Base-by-base conservation (phyloP, 2,888 invertebrate genomes). In the Neoitamus cyanurus region DNA sequence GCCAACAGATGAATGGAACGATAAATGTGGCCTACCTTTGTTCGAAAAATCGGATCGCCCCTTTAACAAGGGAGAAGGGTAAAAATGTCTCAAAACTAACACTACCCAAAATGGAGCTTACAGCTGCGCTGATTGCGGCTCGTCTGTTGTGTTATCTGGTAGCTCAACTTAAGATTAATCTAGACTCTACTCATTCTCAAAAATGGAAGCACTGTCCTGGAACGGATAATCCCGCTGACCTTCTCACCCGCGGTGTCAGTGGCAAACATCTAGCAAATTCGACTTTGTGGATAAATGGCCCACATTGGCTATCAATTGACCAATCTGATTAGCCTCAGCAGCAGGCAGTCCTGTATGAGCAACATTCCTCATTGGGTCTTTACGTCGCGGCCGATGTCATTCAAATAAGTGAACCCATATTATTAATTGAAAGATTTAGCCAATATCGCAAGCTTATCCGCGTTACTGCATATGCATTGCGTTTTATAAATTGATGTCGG, bases 111-210 rank as follows among this genome's bases (percentile, higher is more conserved):
- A 42, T 85, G 13, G 84, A 85, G 25, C 68, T 85, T 20, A 86
- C 85, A 20, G 86, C 86, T 6, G 86, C 86, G 1, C 77, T 85
- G 30, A 83, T 82, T 72, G 85, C 85, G 58, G 85, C 83, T 6
- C 30, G 83, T 7, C 58, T 86, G 7, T 48, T 68, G 4, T 25
- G 83, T 15, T 86, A 78, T 69, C 25, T 84, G 28, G 15, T 37
- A 7, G 58, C 68, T 4, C 31, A 78, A 25, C 75, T 86, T 7
- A 84, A 84, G 69, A 78, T 86, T 25, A 20, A 86, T 78, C 20
- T 86, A 78, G 75, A 58, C 84, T 7, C 37, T 84, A 31, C n/a
- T 2, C 13, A 70, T 70, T n/a, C 70, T 31, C 30, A 30, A 7
- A 7, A 34, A 34, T 42, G 42, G 42, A 42, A 42, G n/a, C 42